Evolutionary conservation across 2,113 vertebrate species (phyloP).

Genomic region (Daboia siamensis): DNA sequence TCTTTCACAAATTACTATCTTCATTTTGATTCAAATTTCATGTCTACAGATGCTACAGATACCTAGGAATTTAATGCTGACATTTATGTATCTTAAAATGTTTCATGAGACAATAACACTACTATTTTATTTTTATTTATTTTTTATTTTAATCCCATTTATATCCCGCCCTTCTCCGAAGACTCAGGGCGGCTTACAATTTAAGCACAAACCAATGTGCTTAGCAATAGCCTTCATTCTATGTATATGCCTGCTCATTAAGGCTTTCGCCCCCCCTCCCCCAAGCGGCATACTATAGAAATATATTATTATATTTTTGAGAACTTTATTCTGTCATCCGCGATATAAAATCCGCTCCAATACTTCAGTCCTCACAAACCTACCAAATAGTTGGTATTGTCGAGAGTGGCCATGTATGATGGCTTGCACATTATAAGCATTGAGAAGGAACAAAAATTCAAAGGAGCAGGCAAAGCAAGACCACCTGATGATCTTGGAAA

Average conservation of each 20-base stretch:
- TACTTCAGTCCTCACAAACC: neutral
- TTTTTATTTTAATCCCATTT: too few species aligned
- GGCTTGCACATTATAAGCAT: neutral
- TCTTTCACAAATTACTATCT: neutral
- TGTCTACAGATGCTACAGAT: neutral
- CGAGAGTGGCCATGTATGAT: neutral
- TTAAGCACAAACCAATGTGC: too few species aligned
- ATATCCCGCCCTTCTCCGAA: too few species aligned
- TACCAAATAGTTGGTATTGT: neutral
- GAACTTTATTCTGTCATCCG: neutral
- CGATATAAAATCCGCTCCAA: neutral
- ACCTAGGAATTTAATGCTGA: neutral
- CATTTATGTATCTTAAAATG: neutral
- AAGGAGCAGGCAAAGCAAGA: neutral
- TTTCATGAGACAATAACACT: neutral
- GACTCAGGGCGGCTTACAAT: too few species aligned
- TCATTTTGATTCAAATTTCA: neutral
- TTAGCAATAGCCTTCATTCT: too few species aligned
- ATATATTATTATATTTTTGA: neutral
- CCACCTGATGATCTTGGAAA: neutral
- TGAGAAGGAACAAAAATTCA: neutral
- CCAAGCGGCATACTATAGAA: neutral
- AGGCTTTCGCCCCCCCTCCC: too few species aligned
- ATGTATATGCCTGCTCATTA: too few species aligned
- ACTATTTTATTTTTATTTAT: too few species aligned